phyloP scores from a whole-genome alignment of 2,888 invertebrate genomes.

The Alsophila aescularia region DNA sequence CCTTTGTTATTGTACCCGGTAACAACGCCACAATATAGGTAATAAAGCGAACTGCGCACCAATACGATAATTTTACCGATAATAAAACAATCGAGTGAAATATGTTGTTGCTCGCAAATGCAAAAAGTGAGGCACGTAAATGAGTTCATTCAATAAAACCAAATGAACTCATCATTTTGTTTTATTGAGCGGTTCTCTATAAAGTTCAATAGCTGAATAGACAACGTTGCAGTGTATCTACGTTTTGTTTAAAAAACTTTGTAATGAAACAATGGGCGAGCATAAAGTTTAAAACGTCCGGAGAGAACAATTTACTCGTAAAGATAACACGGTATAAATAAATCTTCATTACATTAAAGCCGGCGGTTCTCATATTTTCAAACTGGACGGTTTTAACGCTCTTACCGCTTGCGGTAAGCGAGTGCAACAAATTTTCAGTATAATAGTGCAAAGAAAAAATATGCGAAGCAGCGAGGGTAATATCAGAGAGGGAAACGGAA shows the following conservation, averaged over 20 bases:
- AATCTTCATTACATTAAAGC: conserved; percentile 75
- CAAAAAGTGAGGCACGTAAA: conserved; percentile 4
- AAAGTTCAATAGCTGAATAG: not conserved
- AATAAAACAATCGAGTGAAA: conserved; percentile 11
- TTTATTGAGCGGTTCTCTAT: no score
- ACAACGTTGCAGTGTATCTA: not conserved
- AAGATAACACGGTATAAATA: conserved; percentile 67
- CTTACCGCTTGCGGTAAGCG: conserved; percentile 70
- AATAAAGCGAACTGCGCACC: conserved; percentile 19
- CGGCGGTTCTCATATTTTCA: conserved; percentile 69
- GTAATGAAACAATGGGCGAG: conserved; percentile 3
- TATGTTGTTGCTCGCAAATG: conserved; percentile 4
- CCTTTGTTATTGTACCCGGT: conserved; percentile 17
- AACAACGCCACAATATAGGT: conserved; percentile 17
- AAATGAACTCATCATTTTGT: no score
- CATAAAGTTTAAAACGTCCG: conserved; percentile 31
- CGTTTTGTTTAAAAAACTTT: not conserved
- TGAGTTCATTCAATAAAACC: not conserved
- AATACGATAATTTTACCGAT: conserved; percentile 13
- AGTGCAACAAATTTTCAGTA: conserved; percentile 69
- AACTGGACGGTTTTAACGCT: conserved; percentile 69
- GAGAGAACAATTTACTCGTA: conserved; percentile 54
- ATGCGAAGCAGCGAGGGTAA: conserved; percentile 47
- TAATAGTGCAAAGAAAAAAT: conserved; percentile 60
- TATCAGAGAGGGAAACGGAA: conserved; percentile 47